Evolutionary conservation across 2,113 vertebrate genomes (phyloP), one percentile per base, ranked within the genome.

Genomic region (Podocnemis expansa): DNA sequence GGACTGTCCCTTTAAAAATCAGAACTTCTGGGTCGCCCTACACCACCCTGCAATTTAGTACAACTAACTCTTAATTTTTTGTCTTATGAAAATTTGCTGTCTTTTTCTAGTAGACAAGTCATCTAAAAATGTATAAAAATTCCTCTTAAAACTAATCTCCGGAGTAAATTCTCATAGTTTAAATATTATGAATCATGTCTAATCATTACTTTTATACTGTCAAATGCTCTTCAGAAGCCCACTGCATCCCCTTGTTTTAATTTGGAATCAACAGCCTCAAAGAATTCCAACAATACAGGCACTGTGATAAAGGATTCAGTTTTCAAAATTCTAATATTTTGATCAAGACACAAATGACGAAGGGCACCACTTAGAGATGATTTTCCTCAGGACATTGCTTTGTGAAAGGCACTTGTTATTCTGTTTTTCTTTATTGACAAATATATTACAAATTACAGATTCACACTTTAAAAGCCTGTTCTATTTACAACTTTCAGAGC

Each of bases 391-490:
- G 73, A 75, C 92, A 47, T 3, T 79, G 27, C 31, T 25, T 73
- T 41, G 78, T 29, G 19, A 0, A 38, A 56, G 41, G 41, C 13
- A 75, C 70, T 24, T 41, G 22, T 75, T 41, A 43, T 75, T 43
- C 73, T 43, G 12, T 45, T 45, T 75, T 11, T 75, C 24, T 25
- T 43, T 60, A 76, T 34, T 22, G 34, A 58, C 11, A 4, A 85
- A 54, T 60, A 81, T 87, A 90, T 91, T 67, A n/a, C 51, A 90
- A 93, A 82, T 27, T 27, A 95, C 85, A 93, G 55, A 58, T 6
- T 16, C 80, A 4, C 8, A 16, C 78, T 82, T 84, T 54, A 73
- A 80, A 94, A 88, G n/a, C 31, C 86, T 58, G 13, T 29, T 41
- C 34, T 70, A 70, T 70, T 21, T 70, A 70, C n/a, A 79, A 93